These are phyloP conservation scores for Gopherus evgoodei DNA, from an alignment of 2,113 vertebrate species.

Conservation along the genomic window DNA sequence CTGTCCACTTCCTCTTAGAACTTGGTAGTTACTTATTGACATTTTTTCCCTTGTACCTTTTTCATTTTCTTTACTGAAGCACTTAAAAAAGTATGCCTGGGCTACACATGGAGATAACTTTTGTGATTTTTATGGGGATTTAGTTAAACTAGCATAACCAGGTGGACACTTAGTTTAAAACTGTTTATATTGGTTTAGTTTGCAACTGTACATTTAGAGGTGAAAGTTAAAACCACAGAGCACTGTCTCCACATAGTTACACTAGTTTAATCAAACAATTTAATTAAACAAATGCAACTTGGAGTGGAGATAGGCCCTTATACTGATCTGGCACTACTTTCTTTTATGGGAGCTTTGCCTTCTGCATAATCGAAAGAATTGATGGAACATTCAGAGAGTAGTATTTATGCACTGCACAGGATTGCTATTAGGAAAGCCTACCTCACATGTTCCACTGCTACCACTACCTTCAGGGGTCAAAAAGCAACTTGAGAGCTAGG, in stretches of 20 bases:
- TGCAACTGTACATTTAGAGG: neutral
- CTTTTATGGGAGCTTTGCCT: neutral
- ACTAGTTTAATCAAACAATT: neutral
- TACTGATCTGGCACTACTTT: neutral
- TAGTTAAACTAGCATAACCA: neutral
- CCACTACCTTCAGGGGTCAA: neutral
- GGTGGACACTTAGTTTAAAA: neutral
- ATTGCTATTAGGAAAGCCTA: neutral
- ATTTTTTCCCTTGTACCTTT: neutral
- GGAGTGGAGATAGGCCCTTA: neutral
- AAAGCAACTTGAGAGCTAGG: neutral
- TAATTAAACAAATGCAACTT: neutral
- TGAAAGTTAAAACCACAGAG: neutral
- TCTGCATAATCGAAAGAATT: neutral
- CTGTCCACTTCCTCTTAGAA: neutral
- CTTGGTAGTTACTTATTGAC: neutral
- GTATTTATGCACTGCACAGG: neutral
- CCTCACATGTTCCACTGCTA: neutral
- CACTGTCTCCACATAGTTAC: neutral
- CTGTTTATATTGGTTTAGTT: neutral
- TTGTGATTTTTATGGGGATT: neutral
- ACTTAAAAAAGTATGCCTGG: neutral
- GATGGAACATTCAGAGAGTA: neutral
- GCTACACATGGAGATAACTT: neutral
- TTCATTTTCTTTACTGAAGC: neutral